Evolutionary conservation across 92 coral and sea anemone species (phyloP).

Genomic region (Epizoanthus ramosus): DNA sequence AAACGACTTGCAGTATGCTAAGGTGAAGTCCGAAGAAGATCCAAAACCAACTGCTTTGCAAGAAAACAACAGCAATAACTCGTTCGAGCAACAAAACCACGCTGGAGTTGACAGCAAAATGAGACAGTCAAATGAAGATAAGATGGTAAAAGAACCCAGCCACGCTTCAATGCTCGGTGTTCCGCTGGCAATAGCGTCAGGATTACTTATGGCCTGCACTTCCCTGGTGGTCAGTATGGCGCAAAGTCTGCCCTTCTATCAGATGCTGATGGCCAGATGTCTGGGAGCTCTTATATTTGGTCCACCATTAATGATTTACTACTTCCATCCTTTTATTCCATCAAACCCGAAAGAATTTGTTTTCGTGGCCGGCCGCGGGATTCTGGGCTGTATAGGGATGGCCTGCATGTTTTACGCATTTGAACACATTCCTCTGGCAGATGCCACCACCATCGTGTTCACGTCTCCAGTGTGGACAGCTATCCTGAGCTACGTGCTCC

Average conservation of each 20-base stretch:
- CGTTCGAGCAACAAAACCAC: too few species aligned
- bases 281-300: slow-evolving; percentile 35
- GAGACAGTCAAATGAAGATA: too few species aligned
- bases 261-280: slow-evolving; percentile 47
- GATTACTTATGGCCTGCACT: slow-evolving; percentile 24
- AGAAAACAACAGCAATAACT: too few species aligned
- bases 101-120: too few species aligned
- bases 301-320: slow-evolving; percentile 52
- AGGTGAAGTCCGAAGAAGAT: too few species aligned
- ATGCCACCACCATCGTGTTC: slow-evolving; percentile 72
- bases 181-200: slow-evolving; percentile 18
- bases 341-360: slow-evolving; percentile 19
- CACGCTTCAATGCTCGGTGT: neutral
- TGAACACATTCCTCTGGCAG: slow-evolving; percentile 73
- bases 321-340: slow-evolving; percentile 39
- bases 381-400: slow-evolving; percentile 50
- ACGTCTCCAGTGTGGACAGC: slow-evolving; percentile 75
- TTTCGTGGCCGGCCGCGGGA: slow-evolving; percentile 47
- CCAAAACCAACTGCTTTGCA: too few species aligned
- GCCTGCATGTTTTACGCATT: slow-evolving; percentile 52
- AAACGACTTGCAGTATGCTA: too few species aligned
- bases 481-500: slow-evolving; percentile 65
- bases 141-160: too few species aligned
- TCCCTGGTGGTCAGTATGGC: slow-evolving; percentile 48
- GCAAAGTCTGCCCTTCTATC: slow-evolving; percentile 48